A percentile compares a stretch with the other conserved stretches of the same genome.
Conservation (phyloP, 1,140 invertebrate species). For the Apocrypta bakeri region DNA sequence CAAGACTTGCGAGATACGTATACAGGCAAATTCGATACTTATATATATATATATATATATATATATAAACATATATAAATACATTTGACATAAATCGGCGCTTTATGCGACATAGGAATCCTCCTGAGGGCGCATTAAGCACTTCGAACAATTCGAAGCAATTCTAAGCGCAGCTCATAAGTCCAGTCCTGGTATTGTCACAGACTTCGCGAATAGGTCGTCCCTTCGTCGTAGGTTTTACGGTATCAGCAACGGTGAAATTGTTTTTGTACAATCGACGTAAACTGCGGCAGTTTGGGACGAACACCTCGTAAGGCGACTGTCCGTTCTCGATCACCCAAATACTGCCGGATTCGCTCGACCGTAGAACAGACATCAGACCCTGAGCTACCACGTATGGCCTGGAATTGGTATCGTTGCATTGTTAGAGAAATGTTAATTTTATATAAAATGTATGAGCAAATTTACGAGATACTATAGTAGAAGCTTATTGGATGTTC, state of each 20-base stretch:
- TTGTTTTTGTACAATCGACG: conserved; percentile 67
- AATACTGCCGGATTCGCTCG: conserved; percentile 72
- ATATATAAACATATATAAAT: too few species aligned
- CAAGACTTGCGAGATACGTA: too few species aligned
- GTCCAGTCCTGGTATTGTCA: conserved; percentile 61
- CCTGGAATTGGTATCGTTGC: conserved; percentile 56
- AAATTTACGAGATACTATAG: too few species aligned
- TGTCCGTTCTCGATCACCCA: conserved; percentile 74
- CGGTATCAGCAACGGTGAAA: conserved; percentile 54
- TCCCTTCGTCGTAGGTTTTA: conserved; percentile 52
- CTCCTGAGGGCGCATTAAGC: too few species aligned
- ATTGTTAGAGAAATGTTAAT: too few species aligned
- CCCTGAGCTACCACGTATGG: conserved; percentile 72
- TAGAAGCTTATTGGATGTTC: too few species aligned
- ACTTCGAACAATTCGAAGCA: too few species aligned
- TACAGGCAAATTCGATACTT: not conserved
- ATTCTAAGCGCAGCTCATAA: conserved; percentile 64
- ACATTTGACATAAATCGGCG: too few species aligned
- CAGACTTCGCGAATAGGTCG: conserved; percentile 62
- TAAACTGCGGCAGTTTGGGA: conserved; percentile 66
- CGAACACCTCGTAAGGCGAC: conserved; percentile 72
- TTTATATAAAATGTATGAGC: too few species aligned
- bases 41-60: too few species aligned
- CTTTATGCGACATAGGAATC: too few species aligned
- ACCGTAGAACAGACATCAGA: conserved; percentile 71